Evolutionary conservation across 2,888 invertebrate species (phyloP).

Genomic region (Dysmachus trigonus): DNA sequence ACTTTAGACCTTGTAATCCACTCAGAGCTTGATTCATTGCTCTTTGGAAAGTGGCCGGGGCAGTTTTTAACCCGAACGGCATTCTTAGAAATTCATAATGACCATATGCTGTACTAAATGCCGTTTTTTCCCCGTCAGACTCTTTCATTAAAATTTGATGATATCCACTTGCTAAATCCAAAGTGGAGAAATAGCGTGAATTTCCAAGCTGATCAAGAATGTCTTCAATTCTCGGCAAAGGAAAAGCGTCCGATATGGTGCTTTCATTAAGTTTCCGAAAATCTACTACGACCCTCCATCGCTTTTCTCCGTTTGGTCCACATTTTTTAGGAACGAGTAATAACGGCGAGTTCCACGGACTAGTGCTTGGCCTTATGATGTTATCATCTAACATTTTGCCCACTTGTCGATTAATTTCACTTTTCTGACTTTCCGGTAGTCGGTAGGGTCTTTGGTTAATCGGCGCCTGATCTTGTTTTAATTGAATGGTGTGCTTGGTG

Average conservation of each 20-base stretch:
- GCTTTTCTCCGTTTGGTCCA: neutral
- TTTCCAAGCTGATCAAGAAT: neutral
- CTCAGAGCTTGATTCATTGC: neutral
- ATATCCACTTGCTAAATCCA: conserved; percentile 52
- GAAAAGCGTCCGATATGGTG: neutral
- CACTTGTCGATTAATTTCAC: neutral
- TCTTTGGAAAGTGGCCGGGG: conserved; percentile 48
- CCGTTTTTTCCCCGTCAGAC: conserved; percentile 54
- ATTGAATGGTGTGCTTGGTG: too few species aligned
- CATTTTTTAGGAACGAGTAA: neutral
- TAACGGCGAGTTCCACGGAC: neutral
- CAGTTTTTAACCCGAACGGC: conserved; percentile 57
- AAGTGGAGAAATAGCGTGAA: neutral
- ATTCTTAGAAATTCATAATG: conserved; percentile 55
- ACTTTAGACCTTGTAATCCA: neutral
- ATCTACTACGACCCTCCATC: neutral
- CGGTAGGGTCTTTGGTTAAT: too few species aligned
- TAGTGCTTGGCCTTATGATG: neutral
- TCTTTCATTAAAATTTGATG: conserved; percentile 53
- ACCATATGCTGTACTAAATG: conserved; percentile 57
- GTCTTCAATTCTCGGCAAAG: neutral
- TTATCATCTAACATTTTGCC: neutral
- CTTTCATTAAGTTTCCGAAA: neutral
- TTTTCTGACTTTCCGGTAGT: too few species aligned
- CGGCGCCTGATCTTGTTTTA: too few species aligned